These are phyloP conservation scores for Trissonchulus latispiculum DNA, from an alignment of 2,888 invertebrate genomes.

Conservation along the genomic window DNA sequence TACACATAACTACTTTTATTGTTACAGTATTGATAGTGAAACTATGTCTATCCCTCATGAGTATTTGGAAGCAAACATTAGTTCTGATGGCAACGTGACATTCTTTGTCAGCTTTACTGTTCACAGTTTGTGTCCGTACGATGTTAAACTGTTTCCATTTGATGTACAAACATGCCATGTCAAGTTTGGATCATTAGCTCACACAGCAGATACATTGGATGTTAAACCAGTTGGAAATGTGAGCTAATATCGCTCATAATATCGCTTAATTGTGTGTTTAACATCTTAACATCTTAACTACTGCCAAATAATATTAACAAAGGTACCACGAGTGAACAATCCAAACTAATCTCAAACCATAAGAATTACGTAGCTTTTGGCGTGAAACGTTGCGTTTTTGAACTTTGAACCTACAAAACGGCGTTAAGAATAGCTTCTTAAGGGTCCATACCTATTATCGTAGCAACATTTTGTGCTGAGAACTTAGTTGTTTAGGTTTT, in stretches of 20 bases:
- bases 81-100: neutral
- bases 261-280: no score
- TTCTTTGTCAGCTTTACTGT: slow-evolving; percentile 7
- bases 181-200: slow-evolving; percentile 19
- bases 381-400: no score
- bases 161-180: neutral
- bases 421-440: no score
- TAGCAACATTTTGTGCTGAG: neutral
- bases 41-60: slow-evolving; percentile 10
- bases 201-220: slow-evolving; percentile 8
- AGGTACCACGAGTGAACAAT: no score
- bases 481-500: slow-evolving; percentile 28
- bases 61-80: slow-evolving; percentile 28
- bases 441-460: no score
- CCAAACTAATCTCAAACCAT: no score
- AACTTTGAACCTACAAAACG: no score
- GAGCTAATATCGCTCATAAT: no score
- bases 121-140: neutral
- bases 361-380: no score
- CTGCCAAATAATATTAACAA: no score
- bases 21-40: slow-evolving; percentile 9
- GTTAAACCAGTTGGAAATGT: neutral
- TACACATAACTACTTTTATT: neutral
- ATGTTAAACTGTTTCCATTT: slow-evolving; percentile 9
- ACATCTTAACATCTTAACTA: no score